These are phyloP conservation scores for Hartigia nigra DNA, from an alignment of 2,888 invertebrate species.

Conservation along the genomic window DNA sequence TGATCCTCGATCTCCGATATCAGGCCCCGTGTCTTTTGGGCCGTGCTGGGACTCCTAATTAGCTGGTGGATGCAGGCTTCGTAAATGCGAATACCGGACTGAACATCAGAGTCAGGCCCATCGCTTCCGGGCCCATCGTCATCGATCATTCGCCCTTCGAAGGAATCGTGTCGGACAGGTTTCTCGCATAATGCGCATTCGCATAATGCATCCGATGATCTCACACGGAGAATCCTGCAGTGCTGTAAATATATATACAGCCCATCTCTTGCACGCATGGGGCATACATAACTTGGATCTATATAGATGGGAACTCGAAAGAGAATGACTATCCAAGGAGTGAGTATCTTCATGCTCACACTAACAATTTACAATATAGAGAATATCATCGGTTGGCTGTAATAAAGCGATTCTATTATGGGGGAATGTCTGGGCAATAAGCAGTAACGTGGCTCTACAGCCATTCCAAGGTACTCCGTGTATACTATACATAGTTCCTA, in stretches of 20 bases:
- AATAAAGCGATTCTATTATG: slow-evolving; percentile 40
- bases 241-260: neutral
- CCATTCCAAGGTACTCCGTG: slow-evolving; percentile 14
- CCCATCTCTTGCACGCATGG: neutral
- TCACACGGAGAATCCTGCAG: neutral
- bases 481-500: neutral
- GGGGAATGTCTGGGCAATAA: slow-evolving; percentile 38
- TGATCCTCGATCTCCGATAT: neutral
- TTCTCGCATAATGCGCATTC: neutral
- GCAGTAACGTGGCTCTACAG: slow-evolving; percentile 33
- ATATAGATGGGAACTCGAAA: neutral
- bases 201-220: neutral
- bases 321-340: neutral
- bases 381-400: slow-evolving; percentile 25
- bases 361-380: slow-evolving; percentile 4
- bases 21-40: neutral
- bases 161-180: neutral
- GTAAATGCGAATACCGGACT: neutral
- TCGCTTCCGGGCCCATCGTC: neutral
- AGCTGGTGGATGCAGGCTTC: neutral
- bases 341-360: neutral
- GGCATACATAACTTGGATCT: neutral
- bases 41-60: neutral
- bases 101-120: neutral
- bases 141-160: neutral